Evolutionary conservation across 2,888 invertebrate genomes (phyloP), one percentile per base, ranked within the genome.

Genomic region (Pteria penguin): DNA sequence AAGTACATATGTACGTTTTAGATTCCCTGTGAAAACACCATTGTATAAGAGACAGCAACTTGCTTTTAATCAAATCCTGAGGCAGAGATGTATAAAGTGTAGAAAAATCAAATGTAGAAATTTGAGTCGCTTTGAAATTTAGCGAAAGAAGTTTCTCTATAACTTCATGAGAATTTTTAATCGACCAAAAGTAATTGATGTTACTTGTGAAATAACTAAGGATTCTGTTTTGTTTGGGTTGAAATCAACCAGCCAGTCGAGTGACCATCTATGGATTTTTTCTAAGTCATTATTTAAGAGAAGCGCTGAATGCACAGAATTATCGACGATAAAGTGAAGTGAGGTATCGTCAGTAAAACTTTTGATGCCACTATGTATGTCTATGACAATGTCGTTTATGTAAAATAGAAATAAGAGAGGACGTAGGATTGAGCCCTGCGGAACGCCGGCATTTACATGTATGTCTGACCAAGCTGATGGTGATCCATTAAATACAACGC

Each of bases 341-440:
- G 26, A 27, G 5, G 66, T 68, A 32, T 32, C 68, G 32, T 69
- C 68, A 14, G 58, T 58, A 58, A 69, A 69, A 22, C 27, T 32
- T 57, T 36, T 29, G 32, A 69, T 69, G 14, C 24, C 2, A 32
- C 24, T 22, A 57, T 32, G 55, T 24, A 69, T 1, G 1, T 58
- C 58, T 4, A 26, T 2, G 27, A 69, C 58, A 69, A 69, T 70
- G 45, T 65, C 72, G 36, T 65, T 71, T 31, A 72, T 65, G 65
- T 52, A 73, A 24, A 73, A 2, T 29, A 57, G 36, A 73, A 67
- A 58, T 14, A 67, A 11, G 14, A 66, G 4, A 4, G 67, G 73
- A 24, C 66, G 67, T 32, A 61, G 18, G 4, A 72, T 54, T 18
- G 1, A 65, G 11, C 67, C 67, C 18, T 67, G 67, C 11, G 60